Base-by-base conservation (phyloP, 2,888 invertebrate species). In the Rosalia funebris region DNA sequence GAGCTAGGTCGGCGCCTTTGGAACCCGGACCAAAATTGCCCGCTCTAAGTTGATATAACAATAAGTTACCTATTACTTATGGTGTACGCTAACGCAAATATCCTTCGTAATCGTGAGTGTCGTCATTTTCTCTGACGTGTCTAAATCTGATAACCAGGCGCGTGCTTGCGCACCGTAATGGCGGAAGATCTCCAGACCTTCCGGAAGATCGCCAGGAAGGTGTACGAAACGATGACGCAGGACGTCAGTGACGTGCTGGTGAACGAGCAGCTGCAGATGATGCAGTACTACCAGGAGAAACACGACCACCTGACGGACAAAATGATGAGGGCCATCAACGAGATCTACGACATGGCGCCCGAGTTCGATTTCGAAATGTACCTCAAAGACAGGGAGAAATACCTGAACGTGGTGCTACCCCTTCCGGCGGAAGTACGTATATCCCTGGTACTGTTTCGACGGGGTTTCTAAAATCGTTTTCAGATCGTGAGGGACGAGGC, bases 191-290 rank as follows among this genome's bases (percentile, higher is more conserved):
- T 81, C 41, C 68, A 65, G 1, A 46, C 65, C 7, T 82, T 82
- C 69, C 72, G 78, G 36, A 76, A 63, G 54, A 67, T 80, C 56
- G 75, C 78, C 0, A 74, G 74, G 36, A 77, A 76, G 68, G 75
- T 81, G 5, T 82, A 81, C 65, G 80, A 81, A 34, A 81, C 78
- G 3, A 79, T 79, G 77, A 79, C 81, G 0, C 77, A 80, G 68
- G 81, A 82, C 58, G 77, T 79, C 9, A 79, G 79, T 60, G 81
- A 81, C 46, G 81, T 81, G 0, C 65, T 81, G 2, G 77, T 77
- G 2, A 81, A 81, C 62, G 80, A 81, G 62, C 81, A 82, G 63
- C 68, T 81, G 5, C 77, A 79, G 60, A 61, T 81, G 10, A 69
- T 71, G 1, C 72, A 77, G 58, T 74, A 64, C 45, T 77, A 78